Base-by-base conservation (phyloP, 1,140 invertebrate species). In the Lordiphosa collinella region DNA sequence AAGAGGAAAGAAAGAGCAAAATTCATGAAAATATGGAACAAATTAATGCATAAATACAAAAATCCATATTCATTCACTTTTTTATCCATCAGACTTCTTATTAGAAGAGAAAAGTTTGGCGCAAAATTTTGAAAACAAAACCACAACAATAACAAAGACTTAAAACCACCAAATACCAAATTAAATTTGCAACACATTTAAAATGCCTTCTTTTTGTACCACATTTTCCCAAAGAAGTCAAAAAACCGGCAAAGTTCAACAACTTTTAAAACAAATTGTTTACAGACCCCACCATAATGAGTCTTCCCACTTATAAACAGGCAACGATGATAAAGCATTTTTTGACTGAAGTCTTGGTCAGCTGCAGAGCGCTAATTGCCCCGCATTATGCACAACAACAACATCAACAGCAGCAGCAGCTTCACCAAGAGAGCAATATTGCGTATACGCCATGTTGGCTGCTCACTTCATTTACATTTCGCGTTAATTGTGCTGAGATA, bases 231-330 rank as follows among this genome's bases (percentile, higher is more conserved):
- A 8, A 29, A 29, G 25, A 8, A 29, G 0, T 16, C 0, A 8
- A 11, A 11, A n/a, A 29, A 14, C 22, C 12, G 31, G 25, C 31
- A 40, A 47, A 11, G 35, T 44, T 56, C 38, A 55, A 38, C 40
- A 59, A 51, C 53, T 50, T 50, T 43, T 41, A 46, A 56, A 49
- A 54, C 46, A 57, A 62, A 46, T 40, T 55, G 38, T 61, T 61
- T 61, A 61, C 41, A 13, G 29, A 9, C 47, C 18, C 34, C 25
- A 29, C 25, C 25, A 29, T 29, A 29, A 29, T 29, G 25, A 29
- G 25, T 29, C 25, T 29, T 29, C 6, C 25, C 7, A 29, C 7
- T 29, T 29, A 29, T 29, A 29, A 29, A 29, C 18, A 29, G 41
- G 41, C 41, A 25, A 31, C 41, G 22, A 31, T 31, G 25, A 13